phyloP scores from a whole-genome alignment of 2,113 vertebrate species.

The Strigops habroptila region DNA sequence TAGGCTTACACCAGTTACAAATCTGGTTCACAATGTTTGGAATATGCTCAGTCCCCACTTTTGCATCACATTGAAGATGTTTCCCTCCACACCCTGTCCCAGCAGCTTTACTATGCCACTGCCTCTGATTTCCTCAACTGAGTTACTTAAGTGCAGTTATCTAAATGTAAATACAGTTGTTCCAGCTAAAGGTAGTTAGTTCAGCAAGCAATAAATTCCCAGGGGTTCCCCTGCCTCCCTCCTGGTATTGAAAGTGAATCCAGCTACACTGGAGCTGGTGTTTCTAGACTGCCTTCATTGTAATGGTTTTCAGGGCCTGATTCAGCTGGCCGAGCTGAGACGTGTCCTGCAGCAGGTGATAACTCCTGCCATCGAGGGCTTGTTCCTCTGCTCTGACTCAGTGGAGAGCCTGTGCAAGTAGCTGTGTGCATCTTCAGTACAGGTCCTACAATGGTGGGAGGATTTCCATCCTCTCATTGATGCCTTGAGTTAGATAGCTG shows the following conservation, averaged over 20 bases:
- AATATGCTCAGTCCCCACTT: neutral
- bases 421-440: accelerated
- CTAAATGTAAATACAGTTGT: neutral
- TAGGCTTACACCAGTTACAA: neutral
- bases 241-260: neutral
- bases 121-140: neutral
- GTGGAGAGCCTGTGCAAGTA: neutral
- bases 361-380: neutral
- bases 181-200: neutral
- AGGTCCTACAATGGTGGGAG: neutral
- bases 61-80: neutral
- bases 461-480: neutral
- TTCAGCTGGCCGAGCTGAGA: neutral
- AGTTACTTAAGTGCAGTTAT: neutral
- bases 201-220: neutral
- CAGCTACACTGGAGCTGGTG: neutral
- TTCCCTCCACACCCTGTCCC: neutral
- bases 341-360: neutral
- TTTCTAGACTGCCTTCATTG: neutral
- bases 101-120: neutral
- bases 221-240: neutral
- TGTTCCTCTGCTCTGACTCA: neutral
- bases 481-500: accelerated
- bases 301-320: neutral
- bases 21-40: neutral